phyloP scores from a whole-genome alignment of 2,888 invertebrate species.

The Mallateleia sp. region DNA sequence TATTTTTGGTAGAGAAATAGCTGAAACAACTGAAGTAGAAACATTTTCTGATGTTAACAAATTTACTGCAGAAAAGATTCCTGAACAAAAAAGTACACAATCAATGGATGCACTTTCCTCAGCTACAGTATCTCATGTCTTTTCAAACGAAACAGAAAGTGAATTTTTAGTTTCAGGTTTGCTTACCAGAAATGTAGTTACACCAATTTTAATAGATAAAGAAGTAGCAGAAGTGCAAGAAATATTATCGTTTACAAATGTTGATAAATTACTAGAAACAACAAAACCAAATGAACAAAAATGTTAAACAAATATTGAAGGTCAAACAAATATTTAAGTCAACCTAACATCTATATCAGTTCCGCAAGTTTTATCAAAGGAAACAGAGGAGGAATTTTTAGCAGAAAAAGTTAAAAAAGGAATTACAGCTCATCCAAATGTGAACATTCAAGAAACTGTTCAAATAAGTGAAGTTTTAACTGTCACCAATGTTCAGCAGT shows the following conservation, averaged over 20 bases:
- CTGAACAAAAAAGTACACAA: conserved; percentile 76
- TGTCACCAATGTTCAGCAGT: conserved; percentile 83
- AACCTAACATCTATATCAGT: conserved; percentile 83
- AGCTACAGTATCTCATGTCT: conserved; percentile 80
- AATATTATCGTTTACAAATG: conserved; percentile 82
- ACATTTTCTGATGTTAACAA: conserved; percentile 84
- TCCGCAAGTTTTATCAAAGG: conserved; percentile 83
- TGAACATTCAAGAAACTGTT: conserved; percentile 87
- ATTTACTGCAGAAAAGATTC: conserved; percentile 72
- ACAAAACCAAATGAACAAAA: conserved; percentile 75
- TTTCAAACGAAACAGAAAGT: conserved; percentile 81
- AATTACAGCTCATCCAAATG: conserved; percentile 87
- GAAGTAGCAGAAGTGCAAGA: conserved; percentile 85
- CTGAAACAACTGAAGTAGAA: conserved; percentile 85
- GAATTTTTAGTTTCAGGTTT: conserved; percentile 73
- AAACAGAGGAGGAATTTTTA: conserved; percentile 77
- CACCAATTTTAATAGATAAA: conserved; percentile 85
- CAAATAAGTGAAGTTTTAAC: conserved; percentile 83
- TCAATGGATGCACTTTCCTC: conserved; percentile 81
- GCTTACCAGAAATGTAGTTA: conserved; percentile 87
- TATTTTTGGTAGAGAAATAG: conserved; percentile 86
- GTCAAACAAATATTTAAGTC: conserved; percentile 78
- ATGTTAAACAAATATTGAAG: conserved; percentile 78
- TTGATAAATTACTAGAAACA: conserved; percentile 76
- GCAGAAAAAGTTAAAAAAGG: conserved; percentile 83